Conservation (phyloP, 2,888 invertebrate genomes). For the Polietes domitor region DNA sequence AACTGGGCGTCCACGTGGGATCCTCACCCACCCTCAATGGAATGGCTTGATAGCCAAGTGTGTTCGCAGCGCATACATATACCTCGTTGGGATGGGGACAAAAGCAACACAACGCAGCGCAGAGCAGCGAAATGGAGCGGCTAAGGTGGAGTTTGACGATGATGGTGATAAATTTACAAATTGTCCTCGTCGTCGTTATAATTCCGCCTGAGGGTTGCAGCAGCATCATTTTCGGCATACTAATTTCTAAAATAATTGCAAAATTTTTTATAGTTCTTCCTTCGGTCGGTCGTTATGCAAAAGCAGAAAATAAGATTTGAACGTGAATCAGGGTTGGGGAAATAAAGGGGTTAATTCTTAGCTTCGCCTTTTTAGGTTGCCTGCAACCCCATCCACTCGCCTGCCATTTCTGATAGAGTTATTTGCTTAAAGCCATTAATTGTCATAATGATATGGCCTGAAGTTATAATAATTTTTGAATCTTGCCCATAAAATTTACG, state of each 20-base stretch:
- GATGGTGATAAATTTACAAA: conserved; percentile 46
- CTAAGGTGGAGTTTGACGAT: background rate
- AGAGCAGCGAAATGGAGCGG: background rate
- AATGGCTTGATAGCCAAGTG: background rate
- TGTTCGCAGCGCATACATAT: background rate
- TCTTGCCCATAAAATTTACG: conserved; percentile 28
- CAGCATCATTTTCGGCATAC: conserved; percentile 52
- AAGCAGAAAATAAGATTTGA: background rate
- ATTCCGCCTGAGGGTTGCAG: conserved; percentile 47
- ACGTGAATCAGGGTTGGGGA: background rate
- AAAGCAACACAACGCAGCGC: background rate
- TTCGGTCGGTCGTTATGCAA: conserved; percentile 39
- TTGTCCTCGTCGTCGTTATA: background rate
- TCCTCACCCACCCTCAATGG: background rate
- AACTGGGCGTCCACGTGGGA: background rate
- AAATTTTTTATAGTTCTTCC: conserved; percentile 25
- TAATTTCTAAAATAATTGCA: conserved; percentile 57
- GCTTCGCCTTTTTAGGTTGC: background rate
- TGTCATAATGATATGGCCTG: conserved; percentile 42
- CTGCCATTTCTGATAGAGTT: background rate
- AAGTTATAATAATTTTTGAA: conserved; percentile 44
- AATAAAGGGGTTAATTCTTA: background rate
- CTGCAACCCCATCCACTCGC: conserved; percentile 38
- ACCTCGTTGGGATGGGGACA: conserved; percentile 2
- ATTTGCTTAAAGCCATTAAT: conserved; percentile 35